Percentiles rank a stretch among this genome's conserved stretches.
Conservation (phyloP, 2,888 invertebrate genomes). For the Agriopis leucophaearia region DNA sequence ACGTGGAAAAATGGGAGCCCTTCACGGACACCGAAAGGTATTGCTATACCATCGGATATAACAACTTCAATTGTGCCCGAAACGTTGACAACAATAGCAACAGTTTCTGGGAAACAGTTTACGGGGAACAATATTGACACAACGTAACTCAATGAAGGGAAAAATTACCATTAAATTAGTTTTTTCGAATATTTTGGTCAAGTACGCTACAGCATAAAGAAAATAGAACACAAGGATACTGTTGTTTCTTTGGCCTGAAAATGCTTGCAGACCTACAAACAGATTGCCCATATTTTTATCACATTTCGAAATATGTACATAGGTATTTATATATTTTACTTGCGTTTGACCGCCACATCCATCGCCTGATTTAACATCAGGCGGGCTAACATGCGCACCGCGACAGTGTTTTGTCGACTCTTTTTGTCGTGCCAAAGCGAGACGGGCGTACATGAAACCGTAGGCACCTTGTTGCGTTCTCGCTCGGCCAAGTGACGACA, state of each 20-base stretch:
- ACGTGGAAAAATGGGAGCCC: conserved; percentile 65
- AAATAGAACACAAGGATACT: not conserved
- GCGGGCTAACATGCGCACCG: too few relatives aligned
- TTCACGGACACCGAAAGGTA: conserved; percentile 65
- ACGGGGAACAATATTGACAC: conserved; percentile 53
- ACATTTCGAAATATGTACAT: too few relatives aligned
- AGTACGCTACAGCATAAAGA: not conserved
- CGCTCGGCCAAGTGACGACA: too few relatives aligned
- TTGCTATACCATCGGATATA: conserved; percentile 68
- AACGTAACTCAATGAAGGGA: conserved; percentile 19
- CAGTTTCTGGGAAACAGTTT: conserved; percentile 75
- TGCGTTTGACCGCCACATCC: too few relatives aligned
- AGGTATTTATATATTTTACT: too few relatives aligned
- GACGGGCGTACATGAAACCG: too few relatives aligned
- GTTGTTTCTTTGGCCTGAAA: not conserved
- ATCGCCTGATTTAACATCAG: too few relatives aligned
- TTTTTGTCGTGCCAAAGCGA: too few relatives aligned
- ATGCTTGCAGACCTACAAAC: not conserved
- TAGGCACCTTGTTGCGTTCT: too few relatives aligned
- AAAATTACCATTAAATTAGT: not conserved
- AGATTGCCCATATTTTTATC: too few relatives aligned
- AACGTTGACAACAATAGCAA: conserved; percentile 63
- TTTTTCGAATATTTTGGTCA: conserved; percentile 4
- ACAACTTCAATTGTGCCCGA: conserved; percentile 55
- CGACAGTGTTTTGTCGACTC: too few relatives aligned